phyloP scores from a whole-genome alignment of 2,888 invertebrate genomes.

The Phaedon cochleariae region DNA sequence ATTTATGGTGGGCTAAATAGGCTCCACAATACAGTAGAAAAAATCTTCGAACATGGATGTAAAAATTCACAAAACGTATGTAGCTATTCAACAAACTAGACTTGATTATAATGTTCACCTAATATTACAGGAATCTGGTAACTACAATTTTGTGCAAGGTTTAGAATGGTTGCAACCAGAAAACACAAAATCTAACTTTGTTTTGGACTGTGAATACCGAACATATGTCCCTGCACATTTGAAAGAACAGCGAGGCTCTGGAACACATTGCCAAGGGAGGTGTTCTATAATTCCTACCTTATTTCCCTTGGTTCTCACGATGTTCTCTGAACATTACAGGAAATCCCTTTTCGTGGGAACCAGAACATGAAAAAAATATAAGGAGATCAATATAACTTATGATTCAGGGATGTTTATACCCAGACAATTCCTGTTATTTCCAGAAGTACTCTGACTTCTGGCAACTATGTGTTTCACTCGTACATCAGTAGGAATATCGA shows the following conservation, averaged over 20 bases:
- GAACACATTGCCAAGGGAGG: too few species aligned
- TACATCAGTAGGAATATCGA: too few species aligned
- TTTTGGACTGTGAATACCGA: slow-evolving; percentile 60
- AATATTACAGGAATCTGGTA: slow-evolving; percentile 63
- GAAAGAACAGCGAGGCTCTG: slow-evolving; percentile 64
- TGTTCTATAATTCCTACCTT: too few species aligned
- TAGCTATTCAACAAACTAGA: slow-evolving; percentile 6
- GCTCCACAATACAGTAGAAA: slow-evolving; percentile 65
- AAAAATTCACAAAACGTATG: slow-evolving; percentile 41
- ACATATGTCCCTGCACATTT: slow-evolving; percentile 62
- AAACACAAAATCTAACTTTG: slow-evolving; percentile 63
- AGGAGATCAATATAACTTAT: too few species aligned
- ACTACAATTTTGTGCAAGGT: slow-evolving; percentile 68
- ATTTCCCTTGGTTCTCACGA: too few species aligned
- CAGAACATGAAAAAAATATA: too few species aligned
- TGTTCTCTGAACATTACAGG: too few species aligned
- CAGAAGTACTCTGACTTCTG: too few species aligned
- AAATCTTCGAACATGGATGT: slow-evolving; percentile 69
- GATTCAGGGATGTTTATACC: too few species aligned
- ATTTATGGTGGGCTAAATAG: slow-evolving; percentile 69
- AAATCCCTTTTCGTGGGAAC: too few species aligned
- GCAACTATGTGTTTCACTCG: too few species aligned
- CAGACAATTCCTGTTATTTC: too few species aligned
- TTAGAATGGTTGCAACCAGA: slow-evolving; percentile 70
- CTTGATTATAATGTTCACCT: slow-evolving; percentile 8